A percentile compares a stretch with the other conserved stretches of the same genome.
Evolutionary conservation across 2,113 vertebrate genomes (phyloP).

Genomic region (Tenebrosternarchus preto): DNA sequence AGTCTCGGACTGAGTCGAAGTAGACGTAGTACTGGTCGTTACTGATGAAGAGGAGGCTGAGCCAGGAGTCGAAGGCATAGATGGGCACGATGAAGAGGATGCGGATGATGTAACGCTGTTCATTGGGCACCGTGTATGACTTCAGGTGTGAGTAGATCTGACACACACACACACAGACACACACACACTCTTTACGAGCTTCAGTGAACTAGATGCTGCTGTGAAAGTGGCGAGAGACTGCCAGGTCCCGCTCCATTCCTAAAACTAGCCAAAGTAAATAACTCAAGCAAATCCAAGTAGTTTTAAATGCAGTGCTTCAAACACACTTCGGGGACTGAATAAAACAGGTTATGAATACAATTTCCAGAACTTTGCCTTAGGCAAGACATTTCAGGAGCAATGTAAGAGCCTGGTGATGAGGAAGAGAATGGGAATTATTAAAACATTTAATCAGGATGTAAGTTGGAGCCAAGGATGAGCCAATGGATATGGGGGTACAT

Average conservation of each 20-base stretch:
- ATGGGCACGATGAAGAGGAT: constrained; percentile 94
- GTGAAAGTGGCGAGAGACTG: neutral
- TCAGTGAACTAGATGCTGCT: neutral
- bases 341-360: constrained; percentile 31
- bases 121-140: constrained; percentile 86
- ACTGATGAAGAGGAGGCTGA: constrained; percentile 93
- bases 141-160: constrained; percentile 92
- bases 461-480: neutral
- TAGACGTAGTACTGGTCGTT: constrained; percentile 90
- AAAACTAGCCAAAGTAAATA: no score
- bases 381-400: neutral
- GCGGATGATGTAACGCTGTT: constrained; percentile 96
- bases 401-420: neutral
- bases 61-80: constrained; percentile 94
- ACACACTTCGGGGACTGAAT: constrained; percentile 4
- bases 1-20: constrained; percentile 91
- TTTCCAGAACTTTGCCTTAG: constrained; percentile 1
- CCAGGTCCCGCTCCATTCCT: neutral
- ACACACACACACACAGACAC: constrained; percentile 30
- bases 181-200: neutral
- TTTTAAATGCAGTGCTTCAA: neutral
- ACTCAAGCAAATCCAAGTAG: no score
- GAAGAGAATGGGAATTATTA: constrained; percentile 18
- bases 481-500: neutral
- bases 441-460: constrained; percentile 4